Conservation (phyloP, 2,888 invertebrate genomes). For the Lordiphosa fenestrarum region DNA sequence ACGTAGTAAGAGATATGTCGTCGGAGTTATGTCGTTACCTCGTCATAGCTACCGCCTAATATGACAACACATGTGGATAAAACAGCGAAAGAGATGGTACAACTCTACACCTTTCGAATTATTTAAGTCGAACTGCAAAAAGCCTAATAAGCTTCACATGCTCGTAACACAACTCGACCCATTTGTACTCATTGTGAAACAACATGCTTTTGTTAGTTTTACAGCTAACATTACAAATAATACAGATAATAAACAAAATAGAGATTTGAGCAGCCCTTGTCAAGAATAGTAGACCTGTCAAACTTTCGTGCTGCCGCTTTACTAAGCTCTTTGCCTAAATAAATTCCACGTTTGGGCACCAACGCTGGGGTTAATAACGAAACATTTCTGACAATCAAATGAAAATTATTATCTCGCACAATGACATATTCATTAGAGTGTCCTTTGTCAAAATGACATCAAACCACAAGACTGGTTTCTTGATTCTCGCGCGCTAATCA, state of each 20-base stretch:
- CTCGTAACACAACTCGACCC: too few relatives aligned
- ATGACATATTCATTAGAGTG: constrained; percentile 45
- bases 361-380: constrained; percentile 28
- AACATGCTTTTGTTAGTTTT: background rate
- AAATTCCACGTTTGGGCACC: constrained; percentile 35
- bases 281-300: constrained; percentile 9
- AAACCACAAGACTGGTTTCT: constrained; percentile 19
- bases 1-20: too few relatives aligned
- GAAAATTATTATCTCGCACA: constrained; percentile 38
- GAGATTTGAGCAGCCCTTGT: constrained; percentile 11
- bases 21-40: too few relatives aligned
- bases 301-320: constrained; percentile 6
- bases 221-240: constrained; percentile 7
- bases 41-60: too few relatives aligned
- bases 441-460: constrained; percentile 46
- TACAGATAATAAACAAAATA: constrained; percentile 6
- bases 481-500: constrained; percentile 39
- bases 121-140: too few relatives aligned
- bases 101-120: too few relatives aligned
- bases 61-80: too few relatives aligned
- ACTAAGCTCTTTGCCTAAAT: constrained; percentile 30
- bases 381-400: constrained; percentile 40
- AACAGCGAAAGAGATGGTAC: too few relatives aligned
- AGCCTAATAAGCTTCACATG: too few relatives aligned
- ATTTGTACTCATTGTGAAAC: too few relatives aligned